Conservation (phyloP, 37 sponge, comb jelly and placozoan species). For the Spongilla lacustris region DNA sequence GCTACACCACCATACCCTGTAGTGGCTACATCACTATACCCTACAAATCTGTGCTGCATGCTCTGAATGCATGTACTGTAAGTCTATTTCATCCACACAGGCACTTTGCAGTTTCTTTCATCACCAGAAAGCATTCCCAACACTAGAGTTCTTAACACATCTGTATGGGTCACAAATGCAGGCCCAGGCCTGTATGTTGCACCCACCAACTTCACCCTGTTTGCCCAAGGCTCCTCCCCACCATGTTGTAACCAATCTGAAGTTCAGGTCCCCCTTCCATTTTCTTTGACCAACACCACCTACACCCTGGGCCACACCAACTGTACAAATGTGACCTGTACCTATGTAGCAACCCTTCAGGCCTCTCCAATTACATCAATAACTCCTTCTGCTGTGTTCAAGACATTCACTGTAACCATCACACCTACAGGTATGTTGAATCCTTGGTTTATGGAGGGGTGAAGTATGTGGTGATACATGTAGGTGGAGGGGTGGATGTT, state of each 20-base stretch:
- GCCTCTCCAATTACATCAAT: neutral
- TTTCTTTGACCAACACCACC: neutral
- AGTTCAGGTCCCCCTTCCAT: neutral
- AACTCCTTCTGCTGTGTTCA: neutral
- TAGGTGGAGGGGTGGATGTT: too few species aligned
- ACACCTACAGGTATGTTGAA: neutral
- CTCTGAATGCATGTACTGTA: too few species aligned
- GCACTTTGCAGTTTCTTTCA: neutral
- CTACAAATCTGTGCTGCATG: too few species aligned
- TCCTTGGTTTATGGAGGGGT: too few species aligned
- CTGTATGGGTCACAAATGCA: neutral
- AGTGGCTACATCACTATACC: too few species aligned
- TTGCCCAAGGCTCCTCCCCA: neutral
- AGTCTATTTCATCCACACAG: neutral
- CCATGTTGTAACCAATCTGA: neutral
- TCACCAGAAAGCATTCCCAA: neutral
- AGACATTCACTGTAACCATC: neutral
- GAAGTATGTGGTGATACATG: too few species aligned
- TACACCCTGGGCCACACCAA: neutral
- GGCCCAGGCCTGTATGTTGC: neutral
- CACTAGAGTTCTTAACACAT: neutral
- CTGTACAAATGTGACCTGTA: neutral
- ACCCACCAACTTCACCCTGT: neutral
- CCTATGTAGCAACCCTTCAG: neutral
- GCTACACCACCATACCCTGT: too few species aligned